These are phyloP conservation scores for Prinia subflava DNA, from an alignment of 2,113 vertebrate species.

Conservation along the genomic window DNA sequence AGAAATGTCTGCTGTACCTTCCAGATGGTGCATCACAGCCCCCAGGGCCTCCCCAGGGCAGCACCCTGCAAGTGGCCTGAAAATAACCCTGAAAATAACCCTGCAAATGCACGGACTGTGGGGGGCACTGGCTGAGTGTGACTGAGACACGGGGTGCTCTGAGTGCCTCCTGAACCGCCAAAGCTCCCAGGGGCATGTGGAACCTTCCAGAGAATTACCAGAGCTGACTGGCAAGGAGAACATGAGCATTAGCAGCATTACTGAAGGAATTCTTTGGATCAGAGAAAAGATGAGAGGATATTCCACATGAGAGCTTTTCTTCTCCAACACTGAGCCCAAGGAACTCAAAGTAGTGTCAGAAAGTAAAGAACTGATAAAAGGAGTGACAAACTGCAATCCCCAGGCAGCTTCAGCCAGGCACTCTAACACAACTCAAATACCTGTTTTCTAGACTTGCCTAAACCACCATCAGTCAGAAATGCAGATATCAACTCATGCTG, in stretches of 20 bases:
- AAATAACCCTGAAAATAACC: too few species aligned
- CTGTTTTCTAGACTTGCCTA: neutral
- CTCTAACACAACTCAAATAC: neutral
- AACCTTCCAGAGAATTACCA: neutral
- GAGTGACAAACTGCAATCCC: neutral
- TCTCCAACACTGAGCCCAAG: neutral
- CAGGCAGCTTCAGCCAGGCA: neutral
- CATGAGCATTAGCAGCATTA: too few species aligned
- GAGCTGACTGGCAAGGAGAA: neutral
- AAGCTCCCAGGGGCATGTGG: neutral
- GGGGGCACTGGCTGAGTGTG: rapidly evolving
- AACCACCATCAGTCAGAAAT: neutral
- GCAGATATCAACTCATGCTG: neutral
- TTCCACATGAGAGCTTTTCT: neutral
- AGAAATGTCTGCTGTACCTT: neutral
- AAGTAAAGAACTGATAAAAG: neutral
- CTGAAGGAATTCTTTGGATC: neutral
- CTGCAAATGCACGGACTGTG: neutral
- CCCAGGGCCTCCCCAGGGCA: neutral
- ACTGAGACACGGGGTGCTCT: neutral
- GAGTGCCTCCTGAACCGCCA: rapidly evolving
- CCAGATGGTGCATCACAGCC: neutral
- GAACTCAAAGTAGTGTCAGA: neutral
- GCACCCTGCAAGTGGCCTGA: neutral
- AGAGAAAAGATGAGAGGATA: neutral